Base-by-base conservation (phyloP, 1,140 invertebrate genomes). In the Hetaerina americana region DNA sequence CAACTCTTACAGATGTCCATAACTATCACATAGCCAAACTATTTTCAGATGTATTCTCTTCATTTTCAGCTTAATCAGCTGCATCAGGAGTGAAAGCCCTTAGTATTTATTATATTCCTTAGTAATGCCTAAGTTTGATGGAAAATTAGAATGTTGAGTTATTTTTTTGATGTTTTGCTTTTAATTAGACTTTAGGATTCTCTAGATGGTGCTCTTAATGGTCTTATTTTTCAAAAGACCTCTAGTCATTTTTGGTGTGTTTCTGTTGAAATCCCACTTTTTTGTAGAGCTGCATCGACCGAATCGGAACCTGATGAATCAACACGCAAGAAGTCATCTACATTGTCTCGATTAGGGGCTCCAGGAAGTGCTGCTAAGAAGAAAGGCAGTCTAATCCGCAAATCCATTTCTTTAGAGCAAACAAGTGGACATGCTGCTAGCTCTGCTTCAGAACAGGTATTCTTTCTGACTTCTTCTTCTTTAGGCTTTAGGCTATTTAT, bases 321-420 rank as follows among this genome's bases (percentile, higher is more conserved):
- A 31, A 82, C 73, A 77, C 80, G 25, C 80, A 81, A 76, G 80
- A 79, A 78, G n/a, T 75, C 66, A 26, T 78, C 22, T 74, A 83
- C 74, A 76, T 82, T 73, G 66, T 73, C 70, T 72, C 76, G 72
- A 69, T 75, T 26, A 76, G 77, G 27, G 75, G 77, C 73, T 68
- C 79, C 70, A 80, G 81, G 66, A 81, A 81, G 73, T 75, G 81
- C 27, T 74, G 78, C n/a, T 81, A 82, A 74, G 77, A 70, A 70
- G 5, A 74, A 85, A 76, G 85, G 86, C 72, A 85, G 84, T 77
- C 79, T 92, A 15, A 86, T 89, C 74, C 84, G 89, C 70, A 92
- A 91, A 77, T 89, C 88, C 80, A 78, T 92, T 24, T 92, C 90
- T 22, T 79, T 92, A 40, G 90, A 92, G 80, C 90, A 92, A 78